Conservation (phyloP, 2,797 vertebrate species). For the Helicolenus hilgendorfi region DNA sequence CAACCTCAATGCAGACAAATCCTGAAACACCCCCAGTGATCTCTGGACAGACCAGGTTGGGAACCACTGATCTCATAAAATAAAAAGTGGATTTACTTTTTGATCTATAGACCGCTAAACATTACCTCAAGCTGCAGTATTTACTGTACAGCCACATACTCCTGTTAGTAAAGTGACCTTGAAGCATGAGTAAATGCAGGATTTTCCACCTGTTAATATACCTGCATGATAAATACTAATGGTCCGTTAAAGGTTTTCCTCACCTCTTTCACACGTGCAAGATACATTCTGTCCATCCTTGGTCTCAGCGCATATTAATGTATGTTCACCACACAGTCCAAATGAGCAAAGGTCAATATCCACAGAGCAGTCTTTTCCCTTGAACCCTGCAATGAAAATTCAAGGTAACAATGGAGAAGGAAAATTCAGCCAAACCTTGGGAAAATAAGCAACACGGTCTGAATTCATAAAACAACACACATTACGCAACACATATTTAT, state of each 20-base stretch:
- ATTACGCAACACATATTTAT: conserved; percentile 54
- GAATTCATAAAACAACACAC: conserved; percentile 48
- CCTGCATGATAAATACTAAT: background rate
- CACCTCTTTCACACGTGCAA: conserved; percentile 81
- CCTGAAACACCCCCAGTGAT: too few species aligned
- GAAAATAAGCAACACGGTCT: conserved; percentile 29
- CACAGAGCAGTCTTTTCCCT: conserved; percentile 82
- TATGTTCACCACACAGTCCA: conserved; percentile 78
- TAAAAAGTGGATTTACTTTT: background rate
- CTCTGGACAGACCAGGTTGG: too few species aligned
- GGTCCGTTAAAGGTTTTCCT: conserved; percentile 29
- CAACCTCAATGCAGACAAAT: too few species aligned
- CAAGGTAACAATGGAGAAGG: background rate
- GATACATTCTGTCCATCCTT: conserved; percentile 78
- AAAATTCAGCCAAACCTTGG: conserved; percentile 23
- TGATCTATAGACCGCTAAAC: background rate
- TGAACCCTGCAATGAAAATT: conserved; percentile 75
- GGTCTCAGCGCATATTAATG: conserved; percentile 78
- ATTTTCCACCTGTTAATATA: background rate
- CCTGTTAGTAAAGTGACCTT: background rate
- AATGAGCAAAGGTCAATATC: conserved; percentile 84
- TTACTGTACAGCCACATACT: background rate
- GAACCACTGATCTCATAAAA: background rate
- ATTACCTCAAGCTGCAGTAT: background rate
- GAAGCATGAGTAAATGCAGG: background rate